phyloP scores from a whole-genome alignment of 2,797 vertebrate species.

The Zalophus californianus region DNA sequence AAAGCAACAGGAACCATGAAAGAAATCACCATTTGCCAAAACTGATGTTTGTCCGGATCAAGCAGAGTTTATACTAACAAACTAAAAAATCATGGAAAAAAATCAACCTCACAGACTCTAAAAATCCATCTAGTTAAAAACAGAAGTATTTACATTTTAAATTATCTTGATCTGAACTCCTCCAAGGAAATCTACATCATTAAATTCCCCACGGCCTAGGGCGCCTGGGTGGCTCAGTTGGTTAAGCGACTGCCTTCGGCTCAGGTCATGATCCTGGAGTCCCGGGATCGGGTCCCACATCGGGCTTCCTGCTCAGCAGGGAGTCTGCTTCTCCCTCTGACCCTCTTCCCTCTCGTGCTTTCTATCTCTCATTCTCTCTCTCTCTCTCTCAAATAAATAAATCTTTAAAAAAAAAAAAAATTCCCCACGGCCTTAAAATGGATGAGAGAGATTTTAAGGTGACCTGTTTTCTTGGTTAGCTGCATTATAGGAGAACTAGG shows the following conservation, averaged over 20 bases:
- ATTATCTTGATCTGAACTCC: background rate
- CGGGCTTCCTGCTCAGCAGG: no score
- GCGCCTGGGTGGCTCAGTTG: no score
- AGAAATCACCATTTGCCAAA: conserved; percentile 15
- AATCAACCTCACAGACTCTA: conserved; percentile 21
- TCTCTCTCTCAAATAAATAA: no score
- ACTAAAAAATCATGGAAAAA: background rate
- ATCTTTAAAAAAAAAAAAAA: no score
- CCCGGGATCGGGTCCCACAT: no score
- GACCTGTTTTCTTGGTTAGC: conserved; percentile 14
- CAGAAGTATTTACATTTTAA: background rate
- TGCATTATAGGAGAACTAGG: background rate
- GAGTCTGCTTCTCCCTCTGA: no score
- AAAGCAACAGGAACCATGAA: conserved; percentile 73
- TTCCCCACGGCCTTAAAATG: background rate
- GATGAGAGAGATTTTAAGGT: background rate
- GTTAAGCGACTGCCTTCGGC: no score
- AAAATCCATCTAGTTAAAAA: conserved; percentile 41
- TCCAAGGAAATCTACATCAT: background rate
- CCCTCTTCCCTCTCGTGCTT: no score
- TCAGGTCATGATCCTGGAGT: no score
- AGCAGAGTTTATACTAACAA: background rate
- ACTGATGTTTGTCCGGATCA: background rate
- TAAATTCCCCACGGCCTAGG: background rate
- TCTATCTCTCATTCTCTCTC: no score